Evolutionary conservation across 2,113 vertebrate genomes (phyloP), one percentile per base, ranked within the genome.

Genomic region (Hoplias malabaricus): DNA sequence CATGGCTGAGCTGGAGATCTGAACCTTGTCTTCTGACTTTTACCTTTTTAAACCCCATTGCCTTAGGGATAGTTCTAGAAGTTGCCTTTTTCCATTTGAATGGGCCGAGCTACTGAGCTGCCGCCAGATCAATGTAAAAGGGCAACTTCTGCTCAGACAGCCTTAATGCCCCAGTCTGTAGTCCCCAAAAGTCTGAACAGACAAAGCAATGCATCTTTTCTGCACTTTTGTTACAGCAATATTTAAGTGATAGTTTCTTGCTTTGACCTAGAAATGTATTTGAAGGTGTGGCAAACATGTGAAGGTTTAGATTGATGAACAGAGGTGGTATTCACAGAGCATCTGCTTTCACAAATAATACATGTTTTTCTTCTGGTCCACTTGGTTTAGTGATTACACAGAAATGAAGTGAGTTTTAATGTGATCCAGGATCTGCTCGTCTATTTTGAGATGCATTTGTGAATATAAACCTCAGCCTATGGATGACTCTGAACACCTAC

Each of bases 1-100:
- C 9, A 89, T 98, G 91, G 96, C 95, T 3, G 94, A 96, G 0
- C 92, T 99, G 86, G 88, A 93, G 46, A 85, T 94, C 73, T 98
- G 82, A 95, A 80, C 86, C 86, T 83, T 83, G 25, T 80, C 80
- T 71, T 33, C 46, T 33, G 83, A 27, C 9, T 56, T 43, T 66
- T 85, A 68, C 73, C 82, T 78, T 69, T 54, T n/a, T n/a, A n/a
- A 48, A 69, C 77, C 63, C 31, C 19, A 1, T 75, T 82, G 80
- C 84, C 85, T 63, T 42, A 21, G 80, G 13, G 69, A 68, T 68
- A 82, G 73, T 80, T 61, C 61, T 80, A 21, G 59, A 38, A 74
- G 70, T 65, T 73, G 80, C 70, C 57, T 38, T 82, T 82, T 69
- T 31, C 21, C n/a, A 29, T 65, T 38, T n/a, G n/a, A 19, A 40